Evolutionary conservation across 1,140 invertebrate genomes (phyloP).

Genomic region (Ips typographus): DNA sequence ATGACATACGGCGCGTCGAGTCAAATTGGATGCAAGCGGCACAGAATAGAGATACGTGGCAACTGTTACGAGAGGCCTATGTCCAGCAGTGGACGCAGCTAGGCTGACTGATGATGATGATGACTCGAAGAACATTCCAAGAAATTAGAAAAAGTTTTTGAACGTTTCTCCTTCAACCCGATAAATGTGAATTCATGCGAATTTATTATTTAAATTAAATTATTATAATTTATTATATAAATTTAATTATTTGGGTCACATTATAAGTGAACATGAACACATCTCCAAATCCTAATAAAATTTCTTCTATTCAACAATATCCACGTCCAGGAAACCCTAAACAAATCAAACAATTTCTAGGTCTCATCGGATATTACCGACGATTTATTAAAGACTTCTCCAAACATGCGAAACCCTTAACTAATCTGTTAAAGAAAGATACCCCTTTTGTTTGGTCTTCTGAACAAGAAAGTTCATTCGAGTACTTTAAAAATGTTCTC

Average conservation of each 20-base stretch:
- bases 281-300: constrained; percentile 52
- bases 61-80: too few species aligned
- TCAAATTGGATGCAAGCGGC: too few species aligned
- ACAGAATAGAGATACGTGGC: too few species aligned
- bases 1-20: too few species aligned
- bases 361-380: constrained; percentile 45
- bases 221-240: too few species aligned
- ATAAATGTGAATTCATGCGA: constrained; percentile 52
- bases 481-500: constrained; percentile 49
- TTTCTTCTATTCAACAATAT: constrained; percentile 48
- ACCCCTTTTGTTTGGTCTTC: constrained; percentile 14
- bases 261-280: constrained; percentile 49
- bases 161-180: constrained; percentile 32
- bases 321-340: constrained; percentile 45
- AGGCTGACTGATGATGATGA: too few species aligned
- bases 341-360: constrained; percentile 52
- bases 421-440: constrained; percentile 34
- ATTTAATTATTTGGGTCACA: constrained; percentile 42
- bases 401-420: constrained; percentile 34
- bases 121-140: constrained; percentile 32
- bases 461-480: constrained; percentile 45
- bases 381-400: constrained; percentile 36
- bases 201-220: constrained; percentile 33
- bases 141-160: constrained; percentile 29
- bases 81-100: too few species aligned